Evolutionary conservation across 2,113 vertebrate species (phyloP).

Genomic region (Lutjanus erythropterus): DNA sequence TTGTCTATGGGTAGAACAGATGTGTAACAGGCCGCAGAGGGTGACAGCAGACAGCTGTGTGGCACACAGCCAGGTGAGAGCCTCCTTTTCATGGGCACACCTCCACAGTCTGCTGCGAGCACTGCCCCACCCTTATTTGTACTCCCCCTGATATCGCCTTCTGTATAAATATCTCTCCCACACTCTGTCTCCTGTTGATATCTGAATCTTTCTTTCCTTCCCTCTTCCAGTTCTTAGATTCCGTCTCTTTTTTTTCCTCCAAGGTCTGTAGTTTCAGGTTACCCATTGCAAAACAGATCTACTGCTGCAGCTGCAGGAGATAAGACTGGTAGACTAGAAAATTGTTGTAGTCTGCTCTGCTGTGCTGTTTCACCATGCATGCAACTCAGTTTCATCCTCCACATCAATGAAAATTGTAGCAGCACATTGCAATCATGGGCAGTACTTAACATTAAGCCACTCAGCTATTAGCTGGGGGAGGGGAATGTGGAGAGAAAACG

Average conservation of each 20-base stretch:
- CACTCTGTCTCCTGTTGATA: constrained; percentile 68
- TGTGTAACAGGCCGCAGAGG: constrained; percentile 42
- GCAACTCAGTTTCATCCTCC: constrained; percentile 33
- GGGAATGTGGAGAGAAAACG: constrained; percentile 44
- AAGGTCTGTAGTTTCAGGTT: constrained; percentile 42
- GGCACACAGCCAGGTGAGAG: constrained; percentile 81
- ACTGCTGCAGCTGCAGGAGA: constrained; percentile 50
- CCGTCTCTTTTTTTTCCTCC: neutral
- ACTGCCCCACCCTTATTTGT: constrained; percentile 80
- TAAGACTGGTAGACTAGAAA: constrained; percentile 52
- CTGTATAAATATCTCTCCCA: constrained; percentile 30
- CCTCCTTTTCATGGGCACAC: constrained; percentile 62
- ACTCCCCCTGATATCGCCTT: constrained; percentile 30
- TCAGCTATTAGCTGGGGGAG: constrained; percentile 65
- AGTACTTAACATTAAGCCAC: constrained; percentile 70
- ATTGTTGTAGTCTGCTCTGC: constrained; percentile 45
- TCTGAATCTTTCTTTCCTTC: constrained; percentile 32
- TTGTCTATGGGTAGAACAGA: constrained; percentile 27
- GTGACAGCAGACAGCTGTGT: constrained; percentile 59
- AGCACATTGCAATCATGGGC: constrained; percentile 58
- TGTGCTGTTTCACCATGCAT: constrained; percentile 4
- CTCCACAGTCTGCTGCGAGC: constrained; percentile 61
- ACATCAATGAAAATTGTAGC: constrained; percentile 42
- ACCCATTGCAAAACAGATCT: constrained; percentile 21
- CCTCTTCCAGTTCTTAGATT: neutral